These are phyloP conservation scores for Excalfactoria chinensis DNA, from an alignment of 2,113 vertebrate species.

Conservation along the genomic window DNA sequence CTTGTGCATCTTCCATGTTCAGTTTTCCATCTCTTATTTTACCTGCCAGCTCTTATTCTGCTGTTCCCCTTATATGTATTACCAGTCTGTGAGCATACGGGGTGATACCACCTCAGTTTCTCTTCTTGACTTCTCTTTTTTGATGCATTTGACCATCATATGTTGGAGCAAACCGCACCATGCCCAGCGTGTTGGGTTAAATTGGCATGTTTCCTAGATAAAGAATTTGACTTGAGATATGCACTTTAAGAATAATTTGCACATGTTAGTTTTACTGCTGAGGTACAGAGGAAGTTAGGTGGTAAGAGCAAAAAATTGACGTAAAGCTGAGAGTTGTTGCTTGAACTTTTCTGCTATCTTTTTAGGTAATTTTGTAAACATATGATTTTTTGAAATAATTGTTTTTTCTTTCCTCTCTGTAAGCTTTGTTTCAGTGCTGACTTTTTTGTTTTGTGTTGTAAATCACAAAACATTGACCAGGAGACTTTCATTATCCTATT, in stretches of 20 bases:
- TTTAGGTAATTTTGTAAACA: neutral
- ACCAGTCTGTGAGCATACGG: neutral
- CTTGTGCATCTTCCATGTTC: neutral
- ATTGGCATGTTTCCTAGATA: neutral
- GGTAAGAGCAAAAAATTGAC: neutral
- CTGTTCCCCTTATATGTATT: neutral
- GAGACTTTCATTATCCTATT: conserved; percentile 69
- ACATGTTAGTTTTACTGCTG: neutral
- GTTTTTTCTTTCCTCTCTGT: conserved; percentile 27
- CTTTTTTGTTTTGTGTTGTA: conserved; percentile 63
- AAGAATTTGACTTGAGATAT: neutral
- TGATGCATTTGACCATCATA: neutral
- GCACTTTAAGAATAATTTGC: neutral
- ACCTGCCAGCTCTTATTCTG: neutral
- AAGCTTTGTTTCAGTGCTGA: conserved; percentile 10
- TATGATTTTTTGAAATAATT: neutral
- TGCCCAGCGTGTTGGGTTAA: neutral
- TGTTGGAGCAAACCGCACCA: neutral
- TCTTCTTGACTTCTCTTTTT: neutral
- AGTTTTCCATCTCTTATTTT: neutral
- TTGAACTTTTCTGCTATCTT: neutral
- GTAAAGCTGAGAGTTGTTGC: neutral
- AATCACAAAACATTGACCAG: conserved; percentile 61
- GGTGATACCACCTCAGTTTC: neutral
- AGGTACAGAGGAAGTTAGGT: neutral